A percentile compares a stretch with the other conserved stretches of the same genome.
phyloP scores from a whole-genome alignment of 2,113 vertebrate genomes.

The Bungarus multicinctus region DNA sequence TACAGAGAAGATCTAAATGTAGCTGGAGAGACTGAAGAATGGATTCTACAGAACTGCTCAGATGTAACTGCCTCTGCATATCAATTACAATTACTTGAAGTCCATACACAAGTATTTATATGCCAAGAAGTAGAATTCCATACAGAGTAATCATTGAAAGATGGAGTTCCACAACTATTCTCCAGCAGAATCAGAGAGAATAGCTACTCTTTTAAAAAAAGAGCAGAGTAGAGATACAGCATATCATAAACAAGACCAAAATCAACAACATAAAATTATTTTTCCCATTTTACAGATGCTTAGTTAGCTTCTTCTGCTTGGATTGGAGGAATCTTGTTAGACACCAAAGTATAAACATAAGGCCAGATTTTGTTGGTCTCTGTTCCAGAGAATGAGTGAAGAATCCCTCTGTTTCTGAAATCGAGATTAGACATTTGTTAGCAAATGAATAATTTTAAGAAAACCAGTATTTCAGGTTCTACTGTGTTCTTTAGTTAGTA shows the following conservation, averaged over 20 bases:
- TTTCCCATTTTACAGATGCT: conserved; percentile 36
- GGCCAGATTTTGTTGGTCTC: conserved; percentile 98
- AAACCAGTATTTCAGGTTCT: not conserved
- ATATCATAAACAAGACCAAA: conserved; percentile 24
- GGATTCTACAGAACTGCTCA: conserved; percentile 23
- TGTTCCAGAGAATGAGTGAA: conserved; percentile 93
- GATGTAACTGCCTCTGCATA: conserved; percentile 14
- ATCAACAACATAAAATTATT: not conserved
- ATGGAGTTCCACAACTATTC: not conserved
- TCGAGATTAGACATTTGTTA: conserved; percentile 25
- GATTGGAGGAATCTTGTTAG: conserved; percentile 76
- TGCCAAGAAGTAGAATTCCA: not conserved
- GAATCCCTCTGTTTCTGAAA: conserved; percentile 85
- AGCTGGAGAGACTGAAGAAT: not conserved
- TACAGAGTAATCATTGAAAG: conserved; percentile 13
- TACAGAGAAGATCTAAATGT: not conserved
- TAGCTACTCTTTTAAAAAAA: conserved; percentile 1
- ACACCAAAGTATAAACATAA: conserved; percentile 87
- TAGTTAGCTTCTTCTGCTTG: conserved; percentile 66
- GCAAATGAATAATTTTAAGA: not conserved
- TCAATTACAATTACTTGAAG: not conserved
- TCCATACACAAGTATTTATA: conserved; percentile 8
- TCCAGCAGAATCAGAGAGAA: conserved; percentile 30
- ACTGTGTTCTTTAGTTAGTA: not conserved
- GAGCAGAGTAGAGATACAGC: conserved; percentile 44